Evolutionary conservation across 1,140 invertebrate species (phyloP), one percentile per base, ranked within the genome.

Genomic region (Pteromalus puparum): DNA sequence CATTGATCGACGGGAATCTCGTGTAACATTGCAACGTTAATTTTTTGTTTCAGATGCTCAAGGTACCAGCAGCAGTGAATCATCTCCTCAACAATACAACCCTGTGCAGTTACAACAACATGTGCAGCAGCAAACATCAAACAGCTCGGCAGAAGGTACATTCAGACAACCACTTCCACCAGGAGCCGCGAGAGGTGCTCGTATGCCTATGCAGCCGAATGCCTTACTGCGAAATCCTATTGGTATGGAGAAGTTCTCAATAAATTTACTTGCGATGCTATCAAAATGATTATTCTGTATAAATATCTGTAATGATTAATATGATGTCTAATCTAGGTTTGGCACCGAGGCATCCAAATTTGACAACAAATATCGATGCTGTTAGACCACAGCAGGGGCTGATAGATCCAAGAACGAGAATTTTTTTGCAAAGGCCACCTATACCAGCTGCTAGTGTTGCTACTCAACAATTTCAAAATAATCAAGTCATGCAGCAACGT

Each of bases 91-190:
- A 77, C 91, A 90, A 74, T 92, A 92, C 68, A 91, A 92, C 7
- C 15, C 88, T 0, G 89, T 92, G 73, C 92, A 93, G 85, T 87
- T 93, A 81, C 92, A 92, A 13, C 91, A 92, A 34, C 92, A 92
- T 86, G 48, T 90, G 74, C 92, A 91, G 86, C 81, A 91, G 86
- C 81, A 89, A 15, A n/a, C 89, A 26, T 86, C 84, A 28, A 90
- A 88, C 83, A 86, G 85, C 21, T 53, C 80, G 86, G 90, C 78
- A 9, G 94, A 94, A 84, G 93, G 92, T 18, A 95, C 94, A 13
- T 94, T 95, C 83, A 92, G 94, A 74, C 94, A 95, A 88, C 94
- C 94, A 10, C 88, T 95, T 72, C 94, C 94, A 6, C 94, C 94
- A 28, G 91, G 92, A 73, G 92, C 94, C 13, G 91, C 91, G 1